phyloP scores from a whole-genome alignment of 2,113 vertebrate species.

The Actinemys pallida region DNA sequence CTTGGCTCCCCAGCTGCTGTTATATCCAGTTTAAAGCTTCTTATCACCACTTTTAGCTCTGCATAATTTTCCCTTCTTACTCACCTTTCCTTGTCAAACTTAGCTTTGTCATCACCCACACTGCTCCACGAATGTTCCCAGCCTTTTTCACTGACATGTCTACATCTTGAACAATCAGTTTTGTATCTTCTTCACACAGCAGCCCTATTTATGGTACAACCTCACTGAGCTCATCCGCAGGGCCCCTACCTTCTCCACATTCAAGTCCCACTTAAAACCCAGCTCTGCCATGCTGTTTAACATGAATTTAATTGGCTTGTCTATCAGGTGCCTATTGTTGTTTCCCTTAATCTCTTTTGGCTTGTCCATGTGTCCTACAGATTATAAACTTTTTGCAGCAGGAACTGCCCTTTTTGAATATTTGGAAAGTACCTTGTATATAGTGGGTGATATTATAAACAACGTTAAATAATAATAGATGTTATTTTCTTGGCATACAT shows the following conservation, averaged over 20 bases:
- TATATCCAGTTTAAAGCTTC: neutral
- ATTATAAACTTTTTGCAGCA: neutral
- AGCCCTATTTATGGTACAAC: neutral
- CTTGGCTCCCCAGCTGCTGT: neutral
- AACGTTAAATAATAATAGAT: neutral
- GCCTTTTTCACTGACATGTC: neutral
- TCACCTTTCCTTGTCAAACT: neutral
- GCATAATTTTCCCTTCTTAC: neutral
- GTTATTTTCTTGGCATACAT: neutral
- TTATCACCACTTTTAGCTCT: neutral
- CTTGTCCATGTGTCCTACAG: slow-evolving; percentile 45
- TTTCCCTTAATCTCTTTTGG: slow-evolving; percentile 19
- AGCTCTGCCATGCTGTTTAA: slow-evolving; percentile 3
- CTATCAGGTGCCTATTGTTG: neutral
- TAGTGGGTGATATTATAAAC: slow-evolving; percentile 20
- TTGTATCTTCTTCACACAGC: neutral
- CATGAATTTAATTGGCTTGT: neutral
- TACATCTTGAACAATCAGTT: neutral
- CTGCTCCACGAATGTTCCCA: neutral
- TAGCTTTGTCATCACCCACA: neutral
- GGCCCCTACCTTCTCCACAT: neutral
- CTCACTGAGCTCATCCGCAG: neutral
- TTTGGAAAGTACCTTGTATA: neutral
- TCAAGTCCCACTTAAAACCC: slow-evolving; percentile 24
- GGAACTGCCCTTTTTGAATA: neutral